Evolutionary conservation across 2,113 vertebrate species (phyloP).

Genomic region (Heterocephalus glaber): DNA sequence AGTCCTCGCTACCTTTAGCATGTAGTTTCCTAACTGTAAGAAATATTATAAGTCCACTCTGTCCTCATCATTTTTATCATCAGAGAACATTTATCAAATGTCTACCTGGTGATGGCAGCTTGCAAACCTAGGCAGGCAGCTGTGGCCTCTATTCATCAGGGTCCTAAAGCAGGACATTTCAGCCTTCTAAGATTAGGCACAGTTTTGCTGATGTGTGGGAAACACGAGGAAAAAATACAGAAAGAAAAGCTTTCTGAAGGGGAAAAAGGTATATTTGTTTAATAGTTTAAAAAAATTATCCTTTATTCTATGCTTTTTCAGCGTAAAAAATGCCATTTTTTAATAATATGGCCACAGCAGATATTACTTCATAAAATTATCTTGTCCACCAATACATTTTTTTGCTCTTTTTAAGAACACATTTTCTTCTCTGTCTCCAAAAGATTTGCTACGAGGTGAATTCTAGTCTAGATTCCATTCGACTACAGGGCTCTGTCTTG

Average conservation of each 20-base stretch:
- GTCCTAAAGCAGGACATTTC: neutral
- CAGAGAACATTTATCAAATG: slow-evolving; percentile 73
- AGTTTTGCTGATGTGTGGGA: neutral
- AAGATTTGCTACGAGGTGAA: neutral
- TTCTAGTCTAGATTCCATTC: neutral
- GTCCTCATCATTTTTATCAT: slow-evolving; percentile 71
- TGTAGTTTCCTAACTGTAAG: slow-evolving; percentile 63
- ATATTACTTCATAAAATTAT: slow-evolving; percentile 50
- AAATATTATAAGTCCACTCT: slow-evolving; percentile 74
- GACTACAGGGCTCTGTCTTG: neutral
- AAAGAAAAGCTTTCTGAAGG: neutral
- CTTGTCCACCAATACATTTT: neutral
- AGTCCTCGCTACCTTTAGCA: slow-evolving; percentile 53
- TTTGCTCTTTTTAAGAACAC: neutral
- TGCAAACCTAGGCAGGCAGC: neutral
- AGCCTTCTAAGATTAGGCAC: neutral
- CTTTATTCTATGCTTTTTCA: neutral
- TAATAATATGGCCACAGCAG: slow-evolving; percentile 16
- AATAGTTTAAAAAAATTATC: neutral
- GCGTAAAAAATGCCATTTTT: slow-evolving; percentile 16
- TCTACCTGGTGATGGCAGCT: slow-evolving; percentile 26
- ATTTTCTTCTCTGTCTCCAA: neutral
- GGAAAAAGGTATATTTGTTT: neutral
- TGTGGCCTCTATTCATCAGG: neutral
- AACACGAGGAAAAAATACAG: slow-evolving; percentile 13